Percentiles rank a stretch among this genome's conserved stretches.
Evolutionary conservation across 2,888 invertebrate genomes (phyloP).

Genomic region (Drepanosiphum platanoidis): DNA sequence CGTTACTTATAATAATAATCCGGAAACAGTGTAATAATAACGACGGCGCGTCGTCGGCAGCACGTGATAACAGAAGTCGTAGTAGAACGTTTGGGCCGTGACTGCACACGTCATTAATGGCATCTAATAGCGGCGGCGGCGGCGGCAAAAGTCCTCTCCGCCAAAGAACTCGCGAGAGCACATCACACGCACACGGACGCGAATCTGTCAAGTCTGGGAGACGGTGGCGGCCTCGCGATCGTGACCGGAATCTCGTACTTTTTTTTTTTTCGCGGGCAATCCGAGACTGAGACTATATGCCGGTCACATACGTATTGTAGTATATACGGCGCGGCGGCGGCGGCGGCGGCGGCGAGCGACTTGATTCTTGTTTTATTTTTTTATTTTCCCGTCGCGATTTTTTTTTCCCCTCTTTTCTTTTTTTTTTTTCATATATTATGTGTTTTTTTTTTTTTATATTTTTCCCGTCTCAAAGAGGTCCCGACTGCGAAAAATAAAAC

Average conservation of each 20-base stretch:
- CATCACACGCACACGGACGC: no score
- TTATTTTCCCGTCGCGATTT: background rate
- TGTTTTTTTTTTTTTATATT: background rate
- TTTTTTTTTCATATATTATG: no score
- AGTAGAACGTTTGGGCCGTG: background rate
- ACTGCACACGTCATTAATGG: constrained; percentile 17
- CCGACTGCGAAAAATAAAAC: background rate
- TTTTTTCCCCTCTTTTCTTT: background rate
- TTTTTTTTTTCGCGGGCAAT: constrained; percentile 7
- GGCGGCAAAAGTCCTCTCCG: background rate
- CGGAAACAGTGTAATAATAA: constrained; percentile 14
- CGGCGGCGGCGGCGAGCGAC: background rate
- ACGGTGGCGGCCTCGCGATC: background rate
- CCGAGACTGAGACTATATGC: constrained; percentile 11
- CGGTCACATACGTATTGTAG: constrained; percentile 37
- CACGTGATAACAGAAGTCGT: constrained; percentile 15
- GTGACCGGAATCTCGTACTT: constrained; percentile 42
- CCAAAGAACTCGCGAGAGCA: background rate
- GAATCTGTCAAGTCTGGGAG: background rate
- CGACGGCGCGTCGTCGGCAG: background rate
- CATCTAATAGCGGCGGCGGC: background rate
- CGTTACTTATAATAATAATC: background rate
- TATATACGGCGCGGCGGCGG: background rate
- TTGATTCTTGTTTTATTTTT: constrained; percentile 39
- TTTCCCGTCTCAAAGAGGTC: background rate